phyloP scores from a whole-genome alignment of 2,888 invertebrate genomes.

The Scelioninae gen. 2 region DNA sequence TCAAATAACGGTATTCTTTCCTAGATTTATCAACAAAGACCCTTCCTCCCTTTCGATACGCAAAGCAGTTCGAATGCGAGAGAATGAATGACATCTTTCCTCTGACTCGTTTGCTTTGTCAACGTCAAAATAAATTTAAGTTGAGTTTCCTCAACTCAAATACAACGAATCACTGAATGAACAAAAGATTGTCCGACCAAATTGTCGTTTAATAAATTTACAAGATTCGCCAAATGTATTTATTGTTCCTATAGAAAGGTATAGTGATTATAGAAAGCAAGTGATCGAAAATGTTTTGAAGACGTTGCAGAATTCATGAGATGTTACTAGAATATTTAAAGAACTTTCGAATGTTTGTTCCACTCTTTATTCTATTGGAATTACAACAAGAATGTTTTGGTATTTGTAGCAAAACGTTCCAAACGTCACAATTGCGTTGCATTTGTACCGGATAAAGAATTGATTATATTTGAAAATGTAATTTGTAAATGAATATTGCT shows the following conservation, averaged over 20 bases:
- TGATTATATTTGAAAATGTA: too few species aligned
- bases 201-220: background rate
- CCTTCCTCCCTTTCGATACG: slow-evolving; percentile 49
- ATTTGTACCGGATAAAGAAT: too few species aligned
- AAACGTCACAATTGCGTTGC: too few species aligned
- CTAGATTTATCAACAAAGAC: slow-evolving; percentile 59
- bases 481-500: too few species aligned
- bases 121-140: background rate
- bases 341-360: slow-evolving; percentile 45
- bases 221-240: too few species aligned
- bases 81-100: background rate
- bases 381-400: slow-evolving; percentile 29
- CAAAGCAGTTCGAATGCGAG: slow-evolving; percentile 10
- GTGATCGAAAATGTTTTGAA: slow-evolving; percentile 11
- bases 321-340: slow-evolving; percentile 42
- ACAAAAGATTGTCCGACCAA: too few species aligned
- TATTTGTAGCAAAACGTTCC: slow-evolving; percentile 15
- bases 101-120: background rate
- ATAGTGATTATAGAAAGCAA: slow-evolving; percentile 40
- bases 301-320: slow-evolving; percentile 19
- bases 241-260: too few species aligned
- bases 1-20: slow-evolving; percentile 64
- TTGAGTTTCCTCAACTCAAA: too few species aligned
- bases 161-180: too few species aligned
- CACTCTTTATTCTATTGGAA: slow-evolving; percentile 29